Conservation (phyloP, 1,140 invertebrate species). For the Drosophila melanica region DNA sequence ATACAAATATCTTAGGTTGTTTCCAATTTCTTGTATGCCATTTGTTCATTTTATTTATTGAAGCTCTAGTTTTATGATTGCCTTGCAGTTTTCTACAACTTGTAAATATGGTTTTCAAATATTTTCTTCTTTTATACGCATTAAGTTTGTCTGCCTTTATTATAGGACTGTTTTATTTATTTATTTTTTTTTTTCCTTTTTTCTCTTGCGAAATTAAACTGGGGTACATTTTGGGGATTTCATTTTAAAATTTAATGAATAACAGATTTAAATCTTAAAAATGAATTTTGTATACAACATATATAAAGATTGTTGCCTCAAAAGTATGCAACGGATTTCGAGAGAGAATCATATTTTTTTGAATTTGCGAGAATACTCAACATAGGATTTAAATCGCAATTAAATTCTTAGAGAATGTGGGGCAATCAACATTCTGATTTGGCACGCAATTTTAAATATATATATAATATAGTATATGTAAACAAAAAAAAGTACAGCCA, state of each 20-base stretch:
- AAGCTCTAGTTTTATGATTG: constrained; percentile 84
- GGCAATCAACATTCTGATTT: constrained; percentile 22
- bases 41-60: constrained; percentile 67
- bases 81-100: constrained; percentile 77
- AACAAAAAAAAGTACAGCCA: constrained; percentile 43
- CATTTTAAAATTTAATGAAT: not conserved
- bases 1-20: constrained; percentile 39
- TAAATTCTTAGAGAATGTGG: constrained; percentile 8
- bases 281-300: constrained; percentile 1
- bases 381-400: not conserved
- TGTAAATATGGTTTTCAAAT: constrained; percentile 50
- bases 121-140: constrained; percentile 33
- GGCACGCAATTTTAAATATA: constrained; percentile 28
- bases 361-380: constrained; percentile 1
- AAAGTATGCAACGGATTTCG: constrained; percentile 40
- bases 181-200: not conserved
- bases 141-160: constrained; percentile 47
- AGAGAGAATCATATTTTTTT: not conserved
- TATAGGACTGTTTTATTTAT: constrained; percentile 37
- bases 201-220: constrained; percentile 7
- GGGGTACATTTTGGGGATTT: not conserved
- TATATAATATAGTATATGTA: constrained; percentile 1
- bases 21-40: constrained; percentile 50
- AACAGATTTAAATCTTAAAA: not conserved
- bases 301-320: constrained; percentile 9